A percentile compares a stretch with the other conserved stretches of the same genome.
Conservation (phyloP, 1,140 invertebrate species). For the Argopecten irradians region DNA sequence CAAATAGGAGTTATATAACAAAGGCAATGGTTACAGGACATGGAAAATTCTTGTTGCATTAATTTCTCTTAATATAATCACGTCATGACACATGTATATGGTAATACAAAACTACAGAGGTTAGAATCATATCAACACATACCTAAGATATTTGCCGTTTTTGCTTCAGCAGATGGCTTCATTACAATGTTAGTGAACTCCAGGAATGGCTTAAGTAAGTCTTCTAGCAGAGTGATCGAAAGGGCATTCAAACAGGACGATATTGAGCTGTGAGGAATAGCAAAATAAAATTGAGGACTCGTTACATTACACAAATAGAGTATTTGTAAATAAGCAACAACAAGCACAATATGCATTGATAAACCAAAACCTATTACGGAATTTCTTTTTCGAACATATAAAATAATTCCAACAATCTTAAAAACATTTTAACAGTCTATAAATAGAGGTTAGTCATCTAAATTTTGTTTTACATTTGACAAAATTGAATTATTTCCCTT, state of each 20-base stretch:
- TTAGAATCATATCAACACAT: not conserved
- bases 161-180: conserved; percentile 45
- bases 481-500: not conserved
- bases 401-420: no score
- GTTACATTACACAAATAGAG: not conserved
- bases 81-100: not conserved
- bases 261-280: conserved; percentile 85
- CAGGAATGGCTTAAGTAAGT: conserved; percentile 83
- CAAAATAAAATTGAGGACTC: not conserved
- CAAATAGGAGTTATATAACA: no score
- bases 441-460: not conserved
- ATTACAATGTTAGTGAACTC: conserved; percentile 65
- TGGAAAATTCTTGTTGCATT: not conserved
- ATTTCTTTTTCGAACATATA: no score
- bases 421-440: no score
- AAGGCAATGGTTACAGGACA: not conserved
- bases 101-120: not conserved
- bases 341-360: not conserved
- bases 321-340: not conserved
- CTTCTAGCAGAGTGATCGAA: conserved; percentile 92
- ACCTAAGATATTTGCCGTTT: conserved; percentile 60
- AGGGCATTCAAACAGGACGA: conserved; percentile 94
- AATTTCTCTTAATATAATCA: not conserved
- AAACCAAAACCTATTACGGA: not conserved
- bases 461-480: not conserved